Evolutionary conservation across 2,797 vertebrate genomes (phyloP), one percentile per base, ranked within the genome.

Genomic region (Gambelia wislizenii): DNA sequence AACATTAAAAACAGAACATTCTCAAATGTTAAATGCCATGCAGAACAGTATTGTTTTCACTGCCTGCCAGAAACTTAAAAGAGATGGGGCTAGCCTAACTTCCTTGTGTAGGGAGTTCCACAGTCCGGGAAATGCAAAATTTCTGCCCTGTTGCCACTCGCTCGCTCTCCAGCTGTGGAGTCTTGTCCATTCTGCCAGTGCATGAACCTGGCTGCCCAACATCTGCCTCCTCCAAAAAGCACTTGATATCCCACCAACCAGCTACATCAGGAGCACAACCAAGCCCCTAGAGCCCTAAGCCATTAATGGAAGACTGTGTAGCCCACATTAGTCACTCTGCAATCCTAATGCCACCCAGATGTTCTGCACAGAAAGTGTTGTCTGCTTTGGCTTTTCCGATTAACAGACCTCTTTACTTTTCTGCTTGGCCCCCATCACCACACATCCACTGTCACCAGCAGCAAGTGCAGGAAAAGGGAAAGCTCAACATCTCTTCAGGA

Each of bases 271-370:
- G 4, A 75, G 13, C 12, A 3, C 33, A 76, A 90, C 80, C 4
- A 82, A 54, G 56, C 0, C 1, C n/a, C 77, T 6, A n/a, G 89
- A 9, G 78, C 6, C 87, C 76, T 42, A 54, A 16, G n/a, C 0
- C 0, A 33, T 33, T 85, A 76, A 12, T 39, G 36, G 1, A 0
- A 0, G 0, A 22, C 59, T 72, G 59, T 59, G 61, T 85, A 33
- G 72, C 44, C 2, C 0, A 0, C 22, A 5, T 0, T 84, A 7
- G 14, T 0, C 0, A 8, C 20, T 44, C 30, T 36, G 0, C 20
- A 81, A 56, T 33, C 18, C 1, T 85, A 84, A 44, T 16, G 9
- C 0, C n/a, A 79, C 30, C 54, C 27, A 7, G 89, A 84, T 89
- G 20, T 72, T 83, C 61, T 2, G 14, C 33, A 25, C 33, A 74